Conservation (phyloP, 2,888 invertebrate genomes). For the Diogma glabrata region DNA sequence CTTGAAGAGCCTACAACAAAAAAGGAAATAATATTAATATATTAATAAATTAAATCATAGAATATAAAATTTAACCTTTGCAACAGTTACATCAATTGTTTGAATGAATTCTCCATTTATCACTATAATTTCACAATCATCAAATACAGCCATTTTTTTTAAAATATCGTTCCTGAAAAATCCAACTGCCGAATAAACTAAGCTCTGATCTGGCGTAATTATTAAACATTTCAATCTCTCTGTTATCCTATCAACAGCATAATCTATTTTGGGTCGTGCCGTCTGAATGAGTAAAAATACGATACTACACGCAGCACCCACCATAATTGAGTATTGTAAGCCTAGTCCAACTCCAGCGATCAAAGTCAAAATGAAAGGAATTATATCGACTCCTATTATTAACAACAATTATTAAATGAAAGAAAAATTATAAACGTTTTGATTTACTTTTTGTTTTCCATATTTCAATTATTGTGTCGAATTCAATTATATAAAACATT, state of each 20-base stretch:
- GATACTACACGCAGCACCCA: conserved; percentile 69
- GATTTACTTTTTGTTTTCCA: conserved; percentile 80
- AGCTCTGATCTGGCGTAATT: conserved; percentile 56
- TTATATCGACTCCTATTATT: conserved; percentile 70
- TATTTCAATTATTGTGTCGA: conserved; percentile 50
- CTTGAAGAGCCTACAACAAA: too few species aligned
- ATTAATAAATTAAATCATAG: too few species aligned
- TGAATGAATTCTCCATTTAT: conserved; percentile 56
- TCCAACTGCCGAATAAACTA: conserved; percentile 74
- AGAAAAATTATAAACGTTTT: too few species aligned
- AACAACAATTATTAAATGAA: too few species aligned
- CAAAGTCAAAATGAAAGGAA: conserved; percentile 73
- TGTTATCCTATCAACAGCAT: neutral
- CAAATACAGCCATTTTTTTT: conserved; percentile 54
- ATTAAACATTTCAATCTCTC: conserved; percentile 36
- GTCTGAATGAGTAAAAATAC: conserved; percentile 72
- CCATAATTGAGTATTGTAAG: conserved; percentile 76
- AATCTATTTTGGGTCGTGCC: conserved; percentile 49
- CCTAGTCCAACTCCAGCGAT: conserved; percentile 67
- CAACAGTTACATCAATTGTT: conserved; percentile 49
- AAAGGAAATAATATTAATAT: too few species aligned
- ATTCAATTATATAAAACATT: conserved; percentile 73
- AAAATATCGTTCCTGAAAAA: conserved; percentile 54
- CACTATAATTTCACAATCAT: conserved; percentile 50
- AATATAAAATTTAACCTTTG: too few species aligned